Evolutionary conservation across 2,797 vertebrate species (phyloP), one percentile per base, ranked within the genome.

Genomic region (Chelon auratus): DNA sequence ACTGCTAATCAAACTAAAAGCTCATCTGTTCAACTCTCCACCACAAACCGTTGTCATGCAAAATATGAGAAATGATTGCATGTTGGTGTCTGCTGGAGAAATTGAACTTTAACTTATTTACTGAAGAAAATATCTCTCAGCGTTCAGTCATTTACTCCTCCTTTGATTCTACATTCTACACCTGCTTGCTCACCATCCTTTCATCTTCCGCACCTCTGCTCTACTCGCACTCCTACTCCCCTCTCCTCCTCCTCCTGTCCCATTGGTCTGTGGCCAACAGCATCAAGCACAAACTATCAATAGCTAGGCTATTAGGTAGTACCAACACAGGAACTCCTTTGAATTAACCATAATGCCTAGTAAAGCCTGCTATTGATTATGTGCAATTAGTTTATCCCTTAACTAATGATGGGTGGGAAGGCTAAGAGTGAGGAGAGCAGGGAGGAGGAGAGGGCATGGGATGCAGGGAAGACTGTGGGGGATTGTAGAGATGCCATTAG

Each of bases 301-400:
- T 86, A 83, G 75, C 62, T 20, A 18, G 75, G 64, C 86, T 82
- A 71, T 81, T 83, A 82, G 85, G 64, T 78, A 60, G 70, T 74
- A 87, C 89, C 78, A 91, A 85, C 80, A 82, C 71, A 78, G 53
- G 84, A 88, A 84, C 78, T 61, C 62, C 72, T 76, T 73, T 74
- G 85, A 89, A 83, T 90, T 82, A 87, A 81, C 82, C 20, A 67
- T 83, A 84, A 90, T 82, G 60, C 78, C 77, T 67, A 70, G 77
- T 81, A 85, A 90, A 88, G 86, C 79, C 78, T 40, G 1, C 26
- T 80, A 89, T 89, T 87, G 89, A 91, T 89, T 82, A 78, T 81
- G 68, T 84, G 76, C 78, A 82, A 86, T 90, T 88, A 82, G 77
- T 82, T 86, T 83, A 85, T 80, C 77, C 72, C 39, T 78, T 81